These are phyloP conservation scores for Remorina albescens DNA, from an alignment of 2,797 vertebrate species.

Conservation along the genomic window DNA sequence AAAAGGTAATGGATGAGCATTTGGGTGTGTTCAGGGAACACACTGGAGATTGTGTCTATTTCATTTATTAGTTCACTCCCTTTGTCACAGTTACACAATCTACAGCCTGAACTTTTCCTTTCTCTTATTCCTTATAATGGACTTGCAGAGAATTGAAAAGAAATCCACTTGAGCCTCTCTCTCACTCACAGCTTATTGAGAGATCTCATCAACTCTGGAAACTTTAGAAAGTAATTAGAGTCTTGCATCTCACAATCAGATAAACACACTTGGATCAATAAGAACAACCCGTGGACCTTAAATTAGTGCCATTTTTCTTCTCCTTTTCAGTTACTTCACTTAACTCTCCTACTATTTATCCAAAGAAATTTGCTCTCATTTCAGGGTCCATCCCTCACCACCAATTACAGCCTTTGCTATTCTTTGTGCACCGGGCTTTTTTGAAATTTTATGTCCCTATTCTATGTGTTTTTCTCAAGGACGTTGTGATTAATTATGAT, in stretches of 20 bases:
- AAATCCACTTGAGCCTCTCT: constrained; percentile 15
- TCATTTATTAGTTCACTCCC: no score
- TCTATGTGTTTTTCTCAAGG: constrained; percentile 51
- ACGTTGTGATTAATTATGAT: constrained; percentile 62
- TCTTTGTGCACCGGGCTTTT: constrained; percentile 20
- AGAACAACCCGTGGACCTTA: constrained; percentile 8
- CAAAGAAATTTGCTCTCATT: constrained; percentile 3
- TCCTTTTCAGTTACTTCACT: constrained; percentile 2
- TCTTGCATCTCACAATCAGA: constrained; percentile 20
- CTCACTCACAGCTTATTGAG: constrained; percentile 20
- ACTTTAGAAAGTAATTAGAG: constrained; percentile 42
- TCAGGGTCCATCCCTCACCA: neutral
- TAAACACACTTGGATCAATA: neutral
- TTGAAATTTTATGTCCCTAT: constrained; percentile 46
- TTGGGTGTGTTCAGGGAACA: constrained; percentile 6
- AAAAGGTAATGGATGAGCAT: constrained; percentile 42
- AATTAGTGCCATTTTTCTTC: constrained; percentile 5
- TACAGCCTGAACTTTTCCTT: neutral
- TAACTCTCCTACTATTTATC: constrained; percentile 15
- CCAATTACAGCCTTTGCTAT: constrained; percentile 27
- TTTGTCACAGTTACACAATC: no score
- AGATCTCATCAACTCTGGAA: constrained; percentile 29
- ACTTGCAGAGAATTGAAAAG: constrained; percentile 28
- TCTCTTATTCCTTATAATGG: neutral
- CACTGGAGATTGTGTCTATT: neutral